Base-by-base conservation (phyloP, 2,797 vertebrate species). In the Lepidocolaptes lacrymiger region DNA sequence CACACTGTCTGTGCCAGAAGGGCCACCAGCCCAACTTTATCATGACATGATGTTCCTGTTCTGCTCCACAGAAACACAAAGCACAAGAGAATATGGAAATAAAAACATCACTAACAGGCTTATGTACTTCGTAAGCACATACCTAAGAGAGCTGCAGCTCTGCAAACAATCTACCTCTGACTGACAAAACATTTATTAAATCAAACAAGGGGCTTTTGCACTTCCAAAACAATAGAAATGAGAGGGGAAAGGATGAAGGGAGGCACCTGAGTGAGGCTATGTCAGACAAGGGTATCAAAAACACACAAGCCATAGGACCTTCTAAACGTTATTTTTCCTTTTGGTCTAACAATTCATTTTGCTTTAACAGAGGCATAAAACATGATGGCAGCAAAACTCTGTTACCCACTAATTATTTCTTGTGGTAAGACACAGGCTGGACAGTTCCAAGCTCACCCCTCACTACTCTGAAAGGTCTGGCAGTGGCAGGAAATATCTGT, bases 111-210 rank as follows among this genome's bases (percentile, higher is more conserved):
- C 75, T 89, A 94, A 81, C 87, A 89, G 88, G 28, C 21, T 91
- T 62, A 56, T 77, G 64, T 80, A 64, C 64, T 89, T 88, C 66
- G 86, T 87, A 89, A 97, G 88, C 78, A 89, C 84, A 81, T 5
- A 93, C 68, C 84, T 92, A 77, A 88, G 92, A 93, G 82, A 89
- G 37, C 55, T 68, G 61, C 55, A 73, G 67, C 83, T 82, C 85
- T 71, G 85, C 88, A 95, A 94, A 95, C 75, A 82, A 80, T 85
- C 90, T 89, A 67, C 64, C 85, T 56, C 36, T 68, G 81, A 95
- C 81, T 90, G 93, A 92, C 88, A 95, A 96, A 96, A 80, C 80
- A 82, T 90, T 93, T 85, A 92, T 95, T 92, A 85, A 95, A 93
- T 91, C 94, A 96, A 94, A 93, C 61, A 88, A 89, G 83, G 77